Conservation (phyloP, 64 coral and sea anemone genomes). For the Orbicella faveolata region DNA sequence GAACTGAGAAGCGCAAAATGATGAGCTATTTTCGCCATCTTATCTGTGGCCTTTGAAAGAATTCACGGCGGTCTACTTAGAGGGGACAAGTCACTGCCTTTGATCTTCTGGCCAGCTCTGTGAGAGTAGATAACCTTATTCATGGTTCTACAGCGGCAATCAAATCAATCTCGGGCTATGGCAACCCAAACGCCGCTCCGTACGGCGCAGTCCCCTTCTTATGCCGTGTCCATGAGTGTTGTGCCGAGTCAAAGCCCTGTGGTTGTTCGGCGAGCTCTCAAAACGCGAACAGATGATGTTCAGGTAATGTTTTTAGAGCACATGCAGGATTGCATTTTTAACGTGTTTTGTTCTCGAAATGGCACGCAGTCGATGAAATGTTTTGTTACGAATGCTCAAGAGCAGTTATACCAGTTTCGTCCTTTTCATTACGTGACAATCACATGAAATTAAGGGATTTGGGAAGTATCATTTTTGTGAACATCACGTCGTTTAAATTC, state of each 20-base stretch:
- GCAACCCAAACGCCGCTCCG: conserved; percentile 20
- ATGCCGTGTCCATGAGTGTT: conserved; percentile 9
- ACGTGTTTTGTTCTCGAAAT: conserved; percentile 9
- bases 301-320: conserved; percentile 1
- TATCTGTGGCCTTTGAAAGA: not conserved
- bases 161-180: not conserved
- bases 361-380: conserved; percentile 23
- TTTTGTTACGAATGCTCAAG: conserved; percentile 6
- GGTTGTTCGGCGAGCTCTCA: conserved; percentile 33
- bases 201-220: conserved; percentile 7
- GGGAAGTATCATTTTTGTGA: not conserved
- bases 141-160: conserved; percentile 3
- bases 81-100: too few relatives aligned
- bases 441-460: not conserved
- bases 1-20: not conserved
- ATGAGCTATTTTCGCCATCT: not conserved
- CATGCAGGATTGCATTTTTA: conserved; percentile 2
- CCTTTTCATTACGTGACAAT: not conserved
- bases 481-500: not conserved
- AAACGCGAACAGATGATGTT: conserved; percentile 37
- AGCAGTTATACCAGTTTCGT: not conserved
- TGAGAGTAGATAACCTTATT: not conserved
- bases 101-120: not conserved
- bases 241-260: conserved; percentile 26
- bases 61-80: not conserved